Conservation (phyloP, 2,113 vertebrate species). For the Esox niger region DNA sequence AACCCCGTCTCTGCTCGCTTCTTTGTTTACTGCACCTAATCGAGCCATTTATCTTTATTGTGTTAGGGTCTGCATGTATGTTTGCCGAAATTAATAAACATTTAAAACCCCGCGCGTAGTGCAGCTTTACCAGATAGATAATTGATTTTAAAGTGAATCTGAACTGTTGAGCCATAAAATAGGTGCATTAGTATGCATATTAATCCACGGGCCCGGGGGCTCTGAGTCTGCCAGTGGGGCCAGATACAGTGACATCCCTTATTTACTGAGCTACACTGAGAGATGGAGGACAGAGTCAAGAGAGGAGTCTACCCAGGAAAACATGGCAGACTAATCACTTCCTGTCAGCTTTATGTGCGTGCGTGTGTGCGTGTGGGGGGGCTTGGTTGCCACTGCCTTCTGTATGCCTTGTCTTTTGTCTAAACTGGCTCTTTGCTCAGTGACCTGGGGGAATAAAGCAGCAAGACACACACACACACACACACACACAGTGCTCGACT, state of each 20-base stretch:
- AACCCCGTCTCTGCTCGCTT: constrained; percentile 16
- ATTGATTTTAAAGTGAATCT: constrained; percentile 66
- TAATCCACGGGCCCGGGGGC: constrained; percentile 47
- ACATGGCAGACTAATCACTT: constrained; percentile 23
- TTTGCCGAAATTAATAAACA: constrained; percentile 63
- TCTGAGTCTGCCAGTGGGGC: constrained; percentile 30
- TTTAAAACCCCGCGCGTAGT: constrained; percentile 48
- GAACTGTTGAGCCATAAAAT: constrained; percentile 65
- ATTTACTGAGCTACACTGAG: constrained; percentile 36
- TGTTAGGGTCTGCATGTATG: constrained; percentile 60
- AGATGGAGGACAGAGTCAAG: neutral
- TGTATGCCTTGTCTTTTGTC: neutral
- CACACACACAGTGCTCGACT: no score
- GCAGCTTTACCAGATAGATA: constrained; percentile 60
- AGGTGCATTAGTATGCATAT: constrained; percentile 64
- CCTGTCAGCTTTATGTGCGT: neutral
- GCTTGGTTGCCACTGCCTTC: no score
- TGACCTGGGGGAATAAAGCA: neutral
- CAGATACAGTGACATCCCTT: constrained; percentile 53
- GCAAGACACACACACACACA: no score
- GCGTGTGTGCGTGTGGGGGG: no score
- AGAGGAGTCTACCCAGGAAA: constrained; percentile 9
- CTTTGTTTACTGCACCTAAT: constrained; percentile 61
- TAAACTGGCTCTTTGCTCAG: neutral
- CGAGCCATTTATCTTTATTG: constrained; percentile 66